Conservation (phyloP, 2,113 vertebrate genomes). For the Zosterops borbonicus region DNA sequence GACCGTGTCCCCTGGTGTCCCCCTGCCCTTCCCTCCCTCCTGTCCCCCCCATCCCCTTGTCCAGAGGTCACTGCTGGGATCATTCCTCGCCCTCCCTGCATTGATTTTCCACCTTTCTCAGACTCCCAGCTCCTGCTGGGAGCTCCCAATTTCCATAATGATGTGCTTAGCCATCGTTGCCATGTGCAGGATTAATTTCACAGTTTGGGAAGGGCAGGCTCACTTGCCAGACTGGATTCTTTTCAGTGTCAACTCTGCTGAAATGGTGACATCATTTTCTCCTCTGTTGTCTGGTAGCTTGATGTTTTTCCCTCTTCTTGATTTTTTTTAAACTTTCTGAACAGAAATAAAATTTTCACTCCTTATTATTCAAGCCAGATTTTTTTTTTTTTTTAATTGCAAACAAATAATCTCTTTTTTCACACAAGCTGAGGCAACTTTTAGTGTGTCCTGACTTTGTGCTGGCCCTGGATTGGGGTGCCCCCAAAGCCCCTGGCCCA, state of each 20-base stretch:
- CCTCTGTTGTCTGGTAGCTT: not conserved
- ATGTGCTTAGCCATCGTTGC: not conserved
- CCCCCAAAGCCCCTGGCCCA: not conserved
- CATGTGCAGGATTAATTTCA: not conserved
- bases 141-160: not conserved
- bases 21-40: not conserved
- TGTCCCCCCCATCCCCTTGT: not conserved
- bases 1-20: fast-evolving
- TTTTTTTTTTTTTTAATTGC: not conserved
- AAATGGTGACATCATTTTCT: not conserved
- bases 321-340: not conserved
- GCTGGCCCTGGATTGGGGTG: not conserved
- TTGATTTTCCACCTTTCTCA: not conserved
- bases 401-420: not conserved
- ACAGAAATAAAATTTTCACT: not conserved
- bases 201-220: not conserved
- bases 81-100: fast-evolving
- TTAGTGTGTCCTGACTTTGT: not conserved
- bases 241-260: not conserved
- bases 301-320: not conserved
- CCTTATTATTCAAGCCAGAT: not conserved
- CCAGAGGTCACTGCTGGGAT: not conserved
- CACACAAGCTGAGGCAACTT: not conserved
- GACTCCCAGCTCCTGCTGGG: not conserved
- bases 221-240: not conserved